Evolutionary conservation across 2,113 vertebrate species (phyloP).

Genomic region (Caretta caretta): DNA sequence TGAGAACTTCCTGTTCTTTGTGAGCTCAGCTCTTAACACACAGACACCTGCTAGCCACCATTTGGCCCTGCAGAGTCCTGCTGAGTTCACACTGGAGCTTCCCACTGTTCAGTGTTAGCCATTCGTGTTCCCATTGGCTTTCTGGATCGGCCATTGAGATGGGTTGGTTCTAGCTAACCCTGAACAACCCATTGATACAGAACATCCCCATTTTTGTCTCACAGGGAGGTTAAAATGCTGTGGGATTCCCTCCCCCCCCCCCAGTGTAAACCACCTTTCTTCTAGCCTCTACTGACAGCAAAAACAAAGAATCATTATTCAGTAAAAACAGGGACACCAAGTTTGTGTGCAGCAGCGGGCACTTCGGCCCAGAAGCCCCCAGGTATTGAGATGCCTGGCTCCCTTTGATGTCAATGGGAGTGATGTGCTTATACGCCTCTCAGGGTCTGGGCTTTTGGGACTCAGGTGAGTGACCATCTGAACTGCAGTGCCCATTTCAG

Average conservation of each 20-base stretch:
- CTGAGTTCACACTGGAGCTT: neutral
- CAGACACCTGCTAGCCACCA: neutral
- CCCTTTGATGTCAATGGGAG: neutral
- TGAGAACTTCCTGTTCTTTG: neutral
- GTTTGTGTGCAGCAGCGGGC: neutral
- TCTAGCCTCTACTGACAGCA: neutral
- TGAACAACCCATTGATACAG: neutral
- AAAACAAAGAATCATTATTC: neutral
- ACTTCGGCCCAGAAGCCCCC: neutral
- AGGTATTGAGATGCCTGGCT: neutral
- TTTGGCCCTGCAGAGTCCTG: neutral
- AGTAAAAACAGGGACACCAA: neutral
- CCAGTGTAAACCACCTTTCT: neutral
- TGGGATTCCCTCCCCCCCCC: neutral
- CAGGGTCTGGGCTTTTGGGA: accelerated
- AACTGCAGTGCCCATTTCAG: neutral
- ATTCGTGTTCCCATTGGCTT: no score
- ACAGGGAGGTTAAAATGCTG: no score
- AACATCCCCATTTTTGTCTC: neutral
- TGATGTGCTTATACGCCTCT: accelerated
- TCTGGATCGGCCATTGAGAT: no score
- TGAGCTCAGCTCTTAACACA: neutral
- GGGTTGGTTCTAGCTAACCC: no score
- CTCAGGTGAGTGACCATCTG: neutral
- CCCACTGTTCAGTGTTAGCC: no score